Percentiles rank a stretch among this genome's conserved stretches.
These are phyloP conservation scores for Caenorhabditis sp. DNA, from an alignment of 2,888 invertebrate genomes.

Conservation along the genomic window DNA sequence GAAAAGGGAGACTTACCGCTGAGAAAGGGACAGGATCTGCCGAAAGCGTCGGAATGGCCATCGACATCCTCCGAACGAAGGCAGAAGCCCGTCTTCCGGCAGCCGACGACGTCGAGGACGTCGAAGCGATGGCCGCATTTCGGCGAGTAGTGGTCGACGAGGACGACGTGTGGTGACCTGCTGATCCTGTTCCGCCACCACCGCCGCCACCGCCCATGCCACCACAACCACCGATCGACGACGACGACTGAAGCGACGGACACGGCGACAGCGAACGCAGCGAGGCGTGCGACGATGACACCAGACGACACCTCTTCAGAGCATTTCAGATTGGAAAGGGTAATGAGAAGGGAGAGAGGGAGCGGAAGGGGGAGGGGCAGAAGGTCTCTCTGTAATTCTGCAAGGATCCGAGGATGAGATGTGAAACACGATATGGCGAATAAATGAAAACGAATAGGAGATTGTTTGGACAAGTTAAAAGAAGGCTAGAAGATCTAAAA, in stretches of 20 bases:
- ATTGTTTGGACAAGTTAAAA: no score
- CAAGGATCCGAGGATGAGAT: neutral
- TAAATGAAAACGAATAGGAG: no score
- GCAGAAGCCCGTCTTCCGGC: conserved; percentile 68
- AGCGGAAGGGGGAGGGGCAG: neutral
- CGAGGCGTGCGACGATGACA: conserved; percentile 43
- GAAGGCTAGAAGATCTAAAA: no score
- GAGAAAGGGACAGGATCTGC: conserved; percentile 74
- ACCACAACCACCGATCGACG: conserved; percentile 42
- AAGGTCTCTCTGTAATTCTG: conserved; percentile 11
- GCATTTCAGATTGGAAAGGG: neutral
- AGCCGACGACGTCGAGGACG: conserved; percentile 54
- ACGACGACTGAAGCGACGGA: conserved; percentile 52
- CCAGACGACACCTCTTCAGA: conserved; percentile 41
- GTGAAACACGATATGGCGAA: neutral
- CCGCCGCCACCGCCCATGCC: conserved; percentile 32
- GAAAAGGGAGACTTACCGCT: conserved; percentile 58
- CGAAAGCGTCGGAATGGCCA: conserved; percentile 76
- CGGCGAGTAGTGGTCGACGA: conserved; percentile 26
- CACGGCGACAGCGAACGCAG: conserved; percentile 52
- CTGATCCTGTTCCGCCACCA: conserved; percentile 4
- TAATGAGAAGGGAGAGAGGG: neutral
- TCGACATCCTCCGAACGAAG: conserved; percentile 75
- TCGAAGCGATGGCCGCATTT: conserved; percentile 57
- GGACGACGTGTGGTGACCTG: conserved; percentile 6